Evolutionary conservation across 2,888 invertebrate genomes (phyloP), one percentile per base, ranked within the genome.

Genomic region (Lasius fuliginosus): DNA sequence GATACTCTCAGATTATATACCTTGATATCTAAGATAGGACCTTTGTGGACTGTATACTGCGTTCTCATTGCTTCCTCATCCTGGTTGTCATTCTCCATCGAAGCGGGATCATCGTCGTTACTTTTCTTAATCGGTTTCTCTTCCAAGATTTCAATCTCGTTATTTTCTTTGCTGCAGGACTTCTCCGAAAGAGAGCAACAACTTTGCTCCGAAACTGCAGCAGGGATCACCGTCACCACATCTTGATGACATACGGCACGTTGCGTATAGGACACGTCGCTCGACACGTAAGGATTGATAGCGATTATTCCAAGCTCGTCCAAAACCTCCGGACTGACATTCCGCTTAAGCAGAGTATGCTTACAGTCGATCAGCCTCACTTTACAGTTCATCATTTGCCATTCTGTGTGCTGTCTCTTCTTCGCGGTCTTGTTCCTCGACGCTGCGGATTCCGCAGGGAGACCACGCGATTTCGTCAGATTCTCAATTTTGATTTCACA

Each of bases 1-100:
- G 49, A 53, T 53, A 0, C 30, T 11, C 12, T 58, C 11, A 46
- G 33, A 58, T 60, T 46, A 5, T 92, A 18, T 94, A 95, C 95
- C 94, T 95, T 94, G 83, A 95, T 93, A 87, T 94, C 94, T 89
- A 95, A 92, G 87, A 95, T 94, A 53, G 95, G 95, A 82, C 95
- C 95, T 86, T 93, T 95, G 88, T 95, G 95, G 65, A 90, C 91
- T 18, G 92, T 91, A 81, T 94, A 95, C 62, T 93, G 91, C 40
- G 86, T 92, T 40, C 92, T 92, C 27, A 87, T 77, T 4, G 86
- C 76, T 85, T 92, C 91, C 79, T 92, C 90, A 75, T 85, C 5
- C 36, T 36, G 36, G 76, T 27, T 89, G 9, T 86, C 82, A 8
- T 75, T 67, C 8, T 86, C 84, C 65, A 76, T 74, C 62, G 76